Conservation (phyloP, 1,140 invertebrate species). For the Oscheius sp. region DNA sequence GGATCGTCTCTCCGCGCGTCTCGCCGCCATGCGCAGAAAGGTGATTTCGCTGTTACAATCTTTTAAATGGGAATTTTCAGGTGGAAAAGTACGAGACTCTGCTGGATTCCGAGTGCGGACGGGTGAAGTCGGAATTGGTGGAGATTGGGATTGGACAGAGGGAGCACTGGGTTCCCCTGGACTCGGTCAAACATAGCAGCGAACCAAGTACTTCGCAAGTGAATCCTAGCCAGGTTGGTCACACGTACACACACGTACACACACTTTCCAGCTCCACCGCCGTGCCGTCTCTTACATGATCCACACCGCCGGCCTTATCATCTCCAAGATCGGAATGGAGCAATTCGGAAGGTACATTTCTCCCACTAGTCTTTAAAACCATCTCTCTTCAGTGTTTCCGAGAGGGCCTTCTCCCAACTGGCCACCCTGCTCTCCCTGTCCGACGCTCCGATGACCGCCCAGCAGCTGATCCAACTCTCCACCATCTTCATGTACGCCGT, state of each 20-base stretch:
- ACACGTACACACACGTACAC: not conserved
- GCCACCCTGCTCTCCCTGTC: constrained; percentile 1
- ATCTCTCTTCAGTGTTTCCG: constrained; percentile 14
- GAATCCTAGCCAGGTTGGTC: not conserved
- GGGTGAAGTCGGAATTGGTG: not conserved
- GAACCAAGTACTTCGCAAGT: not conserved
- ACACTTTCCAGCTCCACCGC: constrained; percentile 23
- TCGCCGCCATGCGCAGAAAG: constrained; percentile 28
- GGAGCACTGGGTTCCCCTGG: not conserved
- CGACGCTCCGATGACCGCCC: constrained; percentile 11
- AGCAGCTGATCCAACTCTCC: constrained; percentile 29
- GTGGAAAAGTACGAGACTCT: not conserved
- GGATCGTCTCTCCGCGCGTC: constrained; percentile 12
- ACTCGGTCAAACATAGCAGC: not conserved
- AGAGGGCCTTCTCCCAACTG: constrained; percentile 15
- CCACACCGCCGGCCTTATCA: constrained; percentile 17
- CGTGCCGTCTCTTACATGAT: constrained; percentile 19
- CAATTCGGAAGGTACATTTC: constrained; percentile 15
- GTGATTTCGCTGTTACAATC: not conserved
- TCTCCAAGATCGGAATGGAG: constrained; percentile 40
- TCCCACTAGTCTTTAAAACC: not conserved
- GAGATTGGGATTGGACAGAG: not conserved
- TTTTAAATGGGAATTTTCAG: not conserved
- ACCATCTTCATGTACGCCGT: constrained; percentile 26
- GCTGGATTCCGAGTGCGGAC: not conserved